These are phyloP conservation scores for Pachydiplax longipennis DNA, from an alignment of 2,888 invertebrate genomes.

Conservation along the genomic window DNA sequence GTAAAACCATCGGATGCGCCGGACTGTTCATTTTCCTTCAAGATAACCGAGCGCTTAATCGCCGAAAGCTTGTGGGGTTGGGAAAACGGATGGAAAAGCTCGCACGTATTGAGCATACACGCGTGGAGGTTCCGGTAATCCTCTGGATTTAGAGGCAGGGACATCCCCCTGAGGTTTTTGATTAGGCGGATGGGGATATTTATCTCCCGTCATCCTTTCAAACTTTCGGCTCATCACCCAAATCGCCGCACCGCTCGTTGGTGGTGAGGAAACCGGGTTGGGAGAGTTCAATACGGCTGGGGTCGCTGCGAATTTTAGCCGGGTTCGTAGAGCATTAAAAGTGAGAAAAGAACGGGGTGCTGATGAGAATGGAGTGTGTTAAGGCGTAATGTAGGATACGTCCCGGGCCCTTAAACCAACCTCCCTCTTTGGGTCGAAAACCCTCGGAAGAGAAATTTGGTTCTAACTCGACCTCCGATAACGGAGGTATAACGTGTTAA, in stretches of 20 bases:
- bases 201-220: background rate
- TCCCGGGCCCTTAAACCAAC: too few relatives aligned
- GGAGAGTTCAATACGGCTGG: too few relatives aligned
- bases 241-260: background rate
- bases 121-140: background rate
- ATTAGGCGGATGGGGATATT: background rate
- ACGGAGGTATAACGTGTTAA: too few relatives aligned
- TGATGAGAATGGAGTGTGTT: too few relatives aligned
- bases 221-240: background rate
- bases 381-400: too few relatives aligned
- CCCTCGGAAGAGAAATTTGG: too few relatives aligned
- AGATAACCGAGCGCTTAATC: slow-evolving; percentile 1
- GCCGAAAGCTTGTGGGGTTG: background rate
- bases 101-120: background rate
- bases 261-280: too few relatives aligned
- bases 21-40: background rate
- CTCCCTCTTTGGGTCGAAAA: too few relatives aligned
- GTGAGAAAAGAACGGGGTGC: too few relatives aligned
- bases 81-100: background rate
- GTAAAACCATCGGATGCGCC: background rate
- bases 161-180: slow-evolving; percentile 5
- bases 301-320: too few relatives aligned
- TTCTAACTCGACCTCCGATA: too few relatives aligned
- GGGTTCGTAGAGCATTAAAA: too few relatives aligned
- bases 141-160: background rate